A percentile compares a stretch with the other conserved stretches of the same genome.
Conservation (phyloP, 2,113 vertebrate genomes). For the Pteronura brasiliensis region DNA sequence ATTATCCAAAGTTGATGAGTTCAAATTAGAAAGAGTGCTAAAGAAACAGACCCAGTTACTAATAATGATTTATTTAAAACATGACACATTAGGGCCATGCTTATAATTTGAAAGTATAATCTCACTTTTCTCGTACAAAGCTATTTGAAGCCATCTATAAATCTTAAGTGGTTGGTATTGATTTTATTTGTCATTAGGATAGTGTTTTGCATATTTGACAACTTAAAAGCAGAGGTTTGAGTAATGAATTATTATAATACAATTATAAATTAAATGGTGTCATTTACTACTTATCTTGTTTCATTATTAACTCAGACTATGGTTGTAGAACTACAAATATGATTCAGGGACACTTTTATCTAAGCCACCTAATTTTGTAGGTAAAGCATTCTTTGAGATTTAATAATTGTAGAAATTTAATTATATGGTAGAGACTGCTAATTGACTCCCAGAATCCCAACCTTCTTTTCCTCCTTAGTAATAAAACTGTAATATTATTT, state of each 20-base stretch:
- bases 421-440: background rate
- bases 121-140: background rate
- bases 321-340: background rate
- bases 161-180: constrained; percentile 20
- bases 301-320: background rate
- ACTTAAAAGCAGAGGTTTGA: background rate
- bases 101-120: constrained; percentile 19
- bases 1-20: background rate
- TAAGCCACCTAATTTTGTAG: background rate
- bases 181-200: constrained; percentile 34
- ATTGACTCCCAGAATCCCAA: background rate
- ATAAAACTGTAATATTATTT: background rate
- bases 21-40: background rate
- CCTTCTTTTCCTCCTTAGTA: background rate
- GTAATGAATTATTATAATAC: constrained; percentile 17
- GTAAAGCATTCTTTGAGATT: background rate
- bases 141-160: constrained; percentile 36
- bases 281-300: background rate
- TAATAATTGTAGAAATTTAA: background rate
- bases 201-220: constrained; percentile 27
- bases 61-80: constrained; percentile 37
- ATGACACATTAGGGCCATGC: background rate
- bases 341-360: background rate
- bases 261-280: constrained; percentile 13
- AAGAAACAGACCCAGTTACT: background rate